Evolutionary conservation across 2,888 invertebrate species (phyloP), one percentile per base, ranked within the genome.

Genomic region (Ormyrus nitidulus): DNA sequence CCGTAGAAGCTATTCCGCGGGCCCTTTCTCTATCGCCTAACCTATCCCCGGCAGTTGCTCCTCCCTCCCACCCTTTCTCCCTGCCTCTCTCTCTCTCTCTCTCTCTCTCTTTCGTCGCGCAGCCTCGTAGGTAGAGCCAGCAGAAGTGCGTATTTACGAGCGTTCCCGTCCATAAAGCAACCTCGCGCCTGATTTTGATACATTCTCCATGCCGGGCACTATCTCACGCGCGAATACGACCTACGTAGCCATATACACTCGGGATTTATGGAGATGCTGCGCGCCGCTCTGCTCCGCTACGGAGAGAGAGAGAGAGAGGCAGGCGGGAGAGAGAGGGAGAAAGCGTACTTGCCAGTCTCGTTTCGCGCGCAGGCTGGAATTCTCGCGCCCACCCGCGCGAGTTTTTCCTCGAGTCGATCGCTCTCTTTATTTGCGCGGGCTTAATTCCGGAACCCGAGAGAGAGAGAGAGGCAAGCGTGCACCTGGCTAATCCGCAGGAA

Each of bases 71-170:
- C 56, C 51, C 66, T 5, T 13, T 46, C 9, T 46, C 46, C 65
- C 11, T 54, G 48, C 48, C 83, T 83, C 84, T 84, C 80, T 83
- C 84, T 84, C 76, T 72, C 77, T 66, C 76, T 64, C 73, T n/a
- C 80, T 19, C 75, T 73, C 68, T 49, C 74, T 70, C 73, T 70
- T 58, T 49, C 34, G 10, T 19, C 53, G 79, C 48, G 71, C 54
- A 19, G 51, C 70, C 48, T 59, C 64, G 53, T 84, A 84, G 86
- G 89, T 34, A 69, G 54, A 69, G 73, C 69, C 74, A 87, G 85
- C 88, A 90, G 89, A 90, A 90, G 90, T 90, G 90, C 90, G 90
- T 90, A 90, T 90, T 90, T 90, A 90, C 90, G 90, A 90, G 90
- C 90, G 89, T 88, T 89, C 88, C 88, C 90, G 90, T 90, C 90